A percentile compares a stretch with the other conserved stretches of the same genome.
Conservation (phyloP, 2,888 invertebrate genomes). For the Sepiola atlantica region DNA sequence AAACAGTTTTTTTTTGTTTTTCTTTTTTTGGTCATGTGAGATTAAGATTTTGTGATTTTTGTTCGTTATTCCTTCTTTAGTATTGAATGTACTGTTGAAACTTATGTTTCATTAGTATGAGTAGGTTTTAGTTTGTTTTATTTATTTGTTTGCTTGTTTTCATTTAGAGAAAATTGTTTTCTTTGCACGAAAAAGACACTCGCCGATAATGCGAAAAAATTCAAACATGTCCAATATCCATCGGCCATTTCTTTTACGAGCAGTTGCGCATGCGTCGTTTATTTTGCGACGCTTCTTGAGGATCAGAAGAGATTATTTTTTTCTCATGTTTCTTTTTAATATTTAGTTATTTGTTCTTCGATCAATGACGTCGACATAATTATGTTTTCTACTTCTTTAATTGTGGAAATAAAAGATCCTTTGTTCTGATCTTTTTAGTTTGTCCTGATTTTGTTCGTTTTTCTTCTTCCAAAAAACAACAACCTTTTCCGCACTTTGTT, state of each 20-base stretch:
- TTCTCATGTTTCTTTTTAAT: neutral
- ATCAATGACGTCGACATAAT: neutral
- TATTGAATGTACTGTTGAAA: neutral
- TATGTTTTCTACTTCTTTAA: neutral
- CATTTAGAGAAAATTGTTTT: neutral
- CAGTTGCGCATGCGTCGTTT: constrained; percentile 11
- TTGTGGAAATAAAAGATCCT: neutral
- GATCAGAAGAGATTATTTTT: neutral
- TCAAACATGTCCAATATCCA: neutral
- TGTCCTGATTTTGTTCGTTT: neutral
- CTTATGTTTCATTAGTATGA: neutral
- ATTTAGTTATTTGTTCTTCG: neutral
- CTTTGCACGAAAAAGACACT: neutral
- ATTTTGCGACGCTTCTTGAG: neutral
- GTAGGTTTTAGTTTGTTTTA: neutral
- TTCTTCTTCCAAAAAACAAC: neutral
- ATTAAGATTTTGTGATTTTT: neutral
- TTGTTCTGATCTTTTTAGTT: neutral
- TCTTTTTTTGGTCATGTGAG: neutral
- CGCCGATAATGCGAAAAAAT: neutral
- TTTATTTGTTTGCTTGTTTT: neutral
- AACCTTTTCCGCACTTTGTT: neutral
- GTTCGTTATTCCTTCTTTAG: neutral
- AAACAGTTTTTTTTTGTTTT: neutral
- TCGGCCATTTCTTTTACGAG: neutral